phyloP scores from a whole-genome alignment of 2,113 vertebrate species.

The Pitta sordida region DNA sequence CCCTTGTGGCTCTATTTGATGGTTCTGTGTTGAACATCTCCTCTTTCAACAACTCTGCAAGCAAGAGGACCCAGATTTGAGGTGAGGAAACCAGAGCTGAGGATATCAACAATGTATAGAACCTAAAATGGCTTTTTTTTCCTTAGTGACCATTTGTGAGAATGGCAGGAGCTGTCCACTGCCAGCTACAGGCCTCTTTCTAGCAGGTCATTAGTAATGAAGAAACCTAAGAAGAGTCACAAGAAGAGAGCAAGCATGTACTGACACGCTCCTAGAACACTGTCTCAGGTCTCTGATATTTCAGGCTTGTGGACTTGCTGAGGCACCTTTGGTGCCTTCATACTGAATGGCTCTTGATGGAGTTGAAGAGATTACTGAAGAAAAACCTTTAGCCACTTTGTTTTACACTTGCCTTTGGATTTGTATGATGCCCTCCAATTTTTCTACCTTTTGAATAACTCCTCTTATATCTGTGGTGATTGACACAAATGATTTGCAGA shows the following conservation, averaged over 20 bases:
- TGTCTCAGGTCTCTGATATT: not conserved
- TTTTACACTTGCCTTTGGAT: not conserved
- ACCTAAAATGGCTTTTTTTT: not conserved
- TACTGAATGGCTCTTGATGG: not conserved
- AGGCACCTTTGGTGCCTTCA: not conserved
- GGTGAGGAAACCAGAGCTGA: not conserved
- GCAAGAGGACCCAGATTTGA: not conserved
- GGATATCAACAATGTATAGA: not conserved
- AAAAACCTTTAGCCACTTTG: not conserved
- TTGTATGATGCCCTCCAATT: not conserved
- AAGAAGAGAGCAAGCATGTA: not conserved
- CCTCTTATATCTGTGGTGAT: not conserved
- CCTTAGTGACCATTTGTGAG: not conserved
- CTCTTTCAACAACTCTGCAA: not conserved
- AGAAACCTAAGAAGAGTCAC: not conserved
- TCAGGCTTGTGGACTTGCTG: not conserved
- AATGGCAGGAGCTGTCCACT: not conserved
- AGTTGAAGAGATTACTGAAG: not conserved
- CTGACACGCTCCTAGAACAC: not conserved
- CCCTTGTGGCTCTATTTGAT: not conserved
- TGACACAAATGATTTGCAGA: not conserved
- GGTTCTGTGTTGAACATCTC: not conserved
- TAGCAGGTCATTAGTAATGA: not conserved
- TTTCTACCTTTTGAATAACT: not conserved
- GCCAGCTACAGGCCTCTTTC: not conserved